These are phyloP conservation scores for Leptinotarsa defecta DNA, from an alignment of 1,140 invertebrate species.

Conservation along the genomic window DNA sequence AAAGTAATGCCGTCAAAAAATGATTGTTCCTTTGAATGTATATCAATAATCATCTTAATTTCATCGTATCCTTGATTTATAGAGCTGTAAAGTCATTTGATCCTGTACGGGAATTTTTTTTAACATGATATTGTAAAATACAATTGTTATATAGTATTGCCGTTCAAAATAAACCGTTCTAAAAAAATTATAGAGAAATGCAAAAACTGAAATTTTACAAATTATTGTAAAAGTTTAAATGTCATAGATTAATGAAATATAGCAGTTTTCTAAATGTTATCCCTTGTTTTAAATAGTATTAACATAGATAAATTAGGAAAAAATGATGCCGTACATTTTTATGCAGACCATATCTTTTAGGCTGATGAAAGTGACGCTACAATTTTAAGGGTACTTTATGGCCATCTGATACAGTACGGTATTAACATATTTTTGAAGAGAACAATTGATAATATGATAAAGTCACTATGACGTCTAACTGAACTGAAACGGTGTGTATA, in stretches of 20 bases:
- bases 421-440: background rate
- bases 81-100: constrained; percentile 20
- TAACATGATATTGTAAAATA: constrained; percentile 19
- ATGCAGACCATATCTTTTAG: constrained; percentile 14
- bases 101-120: constrained; percentile 17
- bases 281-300: constrained; percentile 9
- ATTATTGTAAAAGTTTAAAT: constrained; percentile 15
- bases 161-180: no score
- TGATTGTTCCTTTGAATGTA: constrained; percentile 29
- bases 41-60: constrained; percentile 24
- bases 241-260: constrained; percentile 17
- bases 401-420: constrained; percentile 24
- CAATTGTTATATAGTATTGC: no score
- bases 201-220: constrained; percentile 21
- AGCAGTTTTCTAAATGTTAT: constrained; percentile 7
- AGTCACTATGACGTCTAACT: no score
- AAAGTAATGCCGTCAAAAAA: constrained; percentile 28
- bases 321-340: constrained; percentile 22
- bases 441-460: no score
- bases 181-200: constrained; percentile 24
- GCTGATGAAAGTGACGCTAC: constrained; percentile 16
- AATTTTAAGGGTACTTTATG: constrained; percentile 22
- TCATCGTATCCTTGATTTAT: constrained; percentile 19
- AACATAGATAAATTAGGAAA: constrained; percentile 12
- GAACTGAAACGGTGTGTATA: no score